Conservation (phyloP, 2,888 invertebrate species). For the Metellina segmentata region DNA sequence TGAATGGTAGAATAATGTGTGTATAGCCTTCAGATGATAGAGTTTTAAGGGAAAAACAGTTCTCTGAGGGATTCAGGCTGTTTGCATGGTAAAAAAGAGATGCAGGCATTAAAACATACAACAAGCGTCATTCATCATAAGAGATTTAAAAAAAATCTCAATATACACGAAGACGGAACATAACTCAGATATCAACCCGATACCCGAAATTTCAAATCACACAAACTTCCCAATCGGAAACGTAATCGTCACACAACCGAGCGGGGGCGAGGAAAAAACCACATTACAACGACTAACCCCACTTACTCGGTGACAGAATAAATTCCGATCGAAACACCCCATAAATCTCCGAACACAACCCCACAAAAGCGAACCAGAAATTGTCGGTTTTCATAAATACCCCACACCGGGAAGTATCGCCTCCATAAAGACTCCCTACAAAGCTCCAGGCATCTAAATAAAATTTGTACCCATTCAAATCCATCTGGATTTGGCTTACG, state of each 20-base stretch:
- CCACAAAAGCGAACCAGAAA: background rate
- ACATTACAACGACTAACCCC: background rate
- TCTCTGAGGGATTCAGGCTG: no score
- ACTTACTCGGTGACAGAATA: background rate
- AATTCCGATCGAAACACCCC: background rate
- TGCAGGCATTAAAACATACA: background rate
- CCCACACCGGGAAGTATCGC: background rate
- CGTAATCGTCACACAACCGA: background rate
- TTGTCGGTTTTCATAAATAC: background rate
- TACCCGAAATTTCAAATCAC: background rate
- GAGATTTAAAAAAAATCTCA: background rate
- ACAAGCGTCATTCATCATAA: background rate
- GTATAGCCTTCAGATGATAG: no score
- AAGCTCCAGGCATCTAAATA: slow-evolving; percentile 62
- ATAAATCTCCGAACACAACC: background rate
- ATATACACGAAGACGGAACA: background rate
- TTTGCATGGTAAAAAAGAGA: no score
- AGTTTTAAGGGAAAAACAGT: no score
- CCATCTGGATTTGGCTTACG: background rate
- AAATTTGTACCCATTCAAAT: slow-evolving; percentile 64
- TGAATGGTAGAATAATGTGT: no score
- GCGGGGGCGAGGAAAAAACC: no score
- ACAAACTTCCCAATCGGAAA: background rate
- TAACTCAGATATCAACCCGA: background rate
- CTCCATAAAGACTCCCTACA: background rate